phyloP scores from a whole-genome alignment of 2,113 vertebrate species.

The Chlamydotis undulata region DNA sequence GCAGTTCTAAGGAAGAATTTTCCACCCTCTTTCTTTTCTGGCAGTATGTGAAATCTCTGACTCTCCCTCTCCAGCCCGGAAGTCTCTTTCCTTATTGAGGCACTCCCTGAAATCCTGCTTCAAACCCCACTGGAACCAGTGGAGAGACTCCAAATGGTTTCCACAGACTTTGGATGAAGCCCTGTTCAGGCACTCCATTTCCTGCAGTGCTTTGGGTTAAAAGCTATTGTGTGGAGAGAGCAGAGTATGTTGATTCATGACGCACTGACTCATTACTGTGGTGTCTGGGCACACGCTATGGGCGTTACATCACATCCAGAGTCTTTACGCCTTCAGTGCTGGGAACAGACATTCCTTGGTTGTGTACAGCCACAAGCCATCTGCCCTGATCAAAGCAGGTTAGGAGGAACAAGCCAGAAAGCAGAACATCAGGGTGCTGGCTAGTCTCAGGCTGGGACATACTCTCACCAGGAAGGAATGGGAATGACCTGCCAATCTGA shows the following conservation, averaged over 20 bases:
- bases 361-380: not conserved
- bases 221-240: conserved; percentile 2
- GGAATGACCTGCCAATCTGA: not conserved
- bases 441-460: not conserved
- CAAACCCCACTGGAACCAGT: not conserved
- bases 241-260: not conserved
- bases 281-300: conserved; percentile 30
- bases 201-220: not conserved
- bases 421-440: not conserved
- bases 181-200: not conserved
- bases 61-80: not conserved
- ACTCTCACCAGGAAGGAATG: not conserved
- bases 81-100: not conserved
- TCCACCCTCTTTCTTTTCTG: not conserved
- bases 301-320: conserved; percentile 10
- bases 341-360: not conserved
- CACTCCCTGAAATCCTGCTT: not conserved
- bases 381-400: not conserved
- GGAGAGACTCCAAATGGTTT: conserved; percentile 19
- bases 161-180: not conserved
- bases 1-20: not conserved
- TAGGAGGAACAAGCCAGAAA: not conserved
- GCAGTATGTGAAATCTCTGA: not conserved
- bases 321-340: not conserved
- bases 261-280: conserved; percentile 13